Percentiles rank a stretch among this genome's conserved stretches.
These are phyloP conservation scores for Delichon dasypus DNA, from an alignment of 2,797 vertebrate genomes.

Conservation along the genomic window DNA sequence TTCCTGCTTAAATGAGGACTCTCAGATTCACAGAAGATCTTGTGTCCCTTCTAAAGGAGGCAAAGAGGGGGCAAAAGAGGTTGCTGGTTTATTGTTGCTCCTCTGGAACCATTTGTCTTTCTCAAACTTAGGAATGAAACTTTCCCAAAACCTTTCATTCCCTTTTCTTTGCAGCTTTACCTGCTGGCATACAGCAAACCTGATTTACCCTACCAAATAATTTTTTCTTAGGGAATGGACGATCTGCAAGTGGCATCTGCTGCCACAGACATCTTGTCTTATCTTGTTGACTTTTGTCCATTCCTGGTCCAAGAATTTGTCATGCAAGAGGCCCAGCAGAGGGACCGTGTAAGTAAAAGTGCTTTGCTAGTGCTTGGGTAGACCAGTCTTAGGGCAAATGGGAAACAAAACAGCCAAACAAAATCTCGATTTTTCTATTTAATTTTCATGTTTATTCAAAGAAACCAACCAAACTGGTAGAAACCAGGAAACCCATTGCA, in stretches of 20 bases:
- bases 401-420: neutral
- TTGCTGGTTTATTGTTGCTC: neutral
- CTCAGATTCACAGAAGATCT: neutral
- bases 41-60: neutral
- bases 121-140: neutral
- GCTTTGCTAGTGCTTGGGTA: neutral
- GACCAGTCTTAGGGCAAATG: neutral
- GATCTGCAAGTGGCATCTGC: conserved; percentile 94
- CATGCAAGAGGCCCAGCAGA: conserved; percentile 96
- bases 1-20: neutral
- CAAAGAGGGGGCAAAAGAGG: neutral
- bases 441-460: neutral
- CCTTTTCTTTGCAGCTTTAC: neutral
- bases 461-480: neutral
- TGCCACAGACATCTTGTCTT: conserved; percentile 94
- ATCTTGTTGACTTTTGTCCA: conserved; percentile 95
- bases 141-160: neutral
- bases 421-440: neutral
- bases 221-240: conserved; percentile 88
- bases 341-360: conserved; percentile 86
- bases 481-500: neutral
- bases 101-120: neutral
- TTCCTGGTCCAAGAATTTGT: conserved; percentile 97
- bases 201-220: neutral
- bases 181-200: neutral